Percentiles rank a stretch among this genome's conserved stretches.
Evolutionary conservation across 2,797 vertebrate genomes (phyloP).

Genomic region (Sebastes baramenuke): DNA sequence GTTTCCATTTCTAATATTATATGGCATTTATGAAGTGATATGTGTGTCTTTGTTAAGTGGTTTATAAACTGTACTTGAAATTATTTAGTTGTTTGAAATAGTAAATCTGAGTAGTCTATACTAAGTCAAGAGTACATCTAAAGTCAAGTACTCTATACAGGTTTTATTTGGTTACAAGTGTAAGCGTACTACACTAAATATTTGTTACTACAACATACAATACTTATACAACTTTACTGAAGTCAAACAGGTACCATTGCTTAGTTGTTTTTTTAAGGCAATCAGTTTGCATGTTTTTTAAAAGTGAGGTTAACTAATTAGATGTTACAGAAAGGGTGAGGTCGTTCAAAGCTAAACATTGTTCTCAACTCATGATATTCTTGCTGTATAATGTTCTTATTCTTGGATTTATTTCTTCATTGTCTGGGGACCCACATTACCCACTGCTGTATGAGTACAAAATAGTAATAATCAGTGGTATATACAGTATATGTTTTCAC

Average conservation of each 20-base stretch:
- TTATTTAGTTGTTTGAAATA: not conserved
- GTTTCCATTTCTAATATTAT: slow-evolving; percentile 1
- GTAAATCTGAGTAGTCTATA: not conserved
- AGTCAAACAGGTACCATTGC: not conserved
- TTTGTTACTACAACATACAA: not conserved
- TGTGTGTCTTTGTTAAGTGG: not conserved
- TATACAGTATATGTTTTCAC: no score
- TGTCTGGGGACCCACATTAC: not conserved
- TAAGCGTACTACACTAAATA: not conserved
- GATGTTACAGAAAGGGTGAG: not conserved
- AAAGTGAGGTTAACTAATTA: not conserved
- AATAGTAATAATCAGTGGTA: not conserved
- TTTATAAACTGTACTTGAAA: not conserved
- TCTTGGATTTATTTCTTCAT: not conserved
- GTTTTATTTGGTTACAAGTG: not conserved
- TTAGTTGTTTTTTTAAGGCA: not conserved
- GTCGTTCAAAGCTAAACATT: not conserved
- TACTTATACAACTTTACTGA: not conserved
- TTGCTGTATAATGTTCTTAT: not conserved
- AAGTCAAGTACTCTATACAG: not conserved
- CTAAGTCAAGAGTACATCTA: not conserved
- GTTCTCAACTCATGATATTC: not conserved
- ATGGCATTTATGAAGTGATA: not conserved
- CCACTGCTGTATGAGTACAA: not conserved
- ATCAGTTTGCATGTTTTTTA: not conserved